Evolutionary conservation across 2,888 invertebrate genomes (phyloP).

Genomic region (Drosophila yooni): DNA sequence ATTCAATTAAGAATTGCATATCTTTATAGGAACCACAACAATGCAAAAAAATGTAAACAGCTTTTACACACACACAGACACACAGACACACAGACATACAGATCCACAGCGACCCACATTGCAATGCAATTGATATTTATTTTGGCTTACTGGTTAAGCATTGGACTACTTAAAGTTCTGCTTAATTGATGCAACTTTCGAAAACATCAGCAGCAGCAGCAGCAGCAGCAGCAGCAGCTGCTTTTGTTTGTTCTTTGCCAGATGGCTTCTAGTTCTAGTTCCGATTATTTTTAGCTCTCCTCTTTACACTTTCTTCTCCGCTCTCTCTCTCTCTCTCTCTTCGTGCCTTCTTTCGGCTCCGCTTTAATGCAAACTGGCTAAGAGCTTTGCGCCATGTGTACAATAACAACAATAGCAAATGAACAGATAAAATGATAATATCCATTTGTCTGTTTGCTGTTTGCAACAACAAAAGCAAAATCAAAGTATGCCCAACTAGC

Average conservation of each 20-base stretch:
- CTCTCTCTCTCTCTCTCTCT: neutral
- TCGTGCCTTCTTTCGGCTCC: neutral
- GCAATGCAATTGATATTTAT: constrained; percentile 62
- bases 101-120: neutral
- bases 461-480: constrained; percentile 26
- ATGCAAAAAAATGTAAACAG: constrained; percentile 25
- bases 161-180: constrained; percentile 27
- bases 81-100: constrained; percentile 10
- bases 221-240: constrained; percentile 22
- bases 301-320: neutral
- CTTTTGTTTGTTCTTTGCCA: constrained; percentile 36
- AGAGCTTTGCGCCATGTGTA: constrained; percentile 69
- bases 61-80: neutral
- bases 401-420: constrained; percentile 56
- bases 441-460: constrained; percentile 74
- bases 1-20: constrained; percentile 70
- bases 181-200: constrained; percentile 39
- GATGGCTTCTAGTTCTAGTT: constrained; percentile 25
- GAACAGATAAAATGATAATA: constrained; percentile 75
- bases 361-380: constrained; percentile 61
- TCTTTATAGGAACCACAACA: constrained; percentile 44
- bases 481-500: neutral
- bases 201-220: constrained; percentile 7
- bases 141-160: constrained; percentile 44
- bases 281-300: constrained; percentile 3